Evolutionary conservation across 1,140 invertebrate species (phyloP).

Genomic region (Pseudomyrmex pallidus): DNA sequence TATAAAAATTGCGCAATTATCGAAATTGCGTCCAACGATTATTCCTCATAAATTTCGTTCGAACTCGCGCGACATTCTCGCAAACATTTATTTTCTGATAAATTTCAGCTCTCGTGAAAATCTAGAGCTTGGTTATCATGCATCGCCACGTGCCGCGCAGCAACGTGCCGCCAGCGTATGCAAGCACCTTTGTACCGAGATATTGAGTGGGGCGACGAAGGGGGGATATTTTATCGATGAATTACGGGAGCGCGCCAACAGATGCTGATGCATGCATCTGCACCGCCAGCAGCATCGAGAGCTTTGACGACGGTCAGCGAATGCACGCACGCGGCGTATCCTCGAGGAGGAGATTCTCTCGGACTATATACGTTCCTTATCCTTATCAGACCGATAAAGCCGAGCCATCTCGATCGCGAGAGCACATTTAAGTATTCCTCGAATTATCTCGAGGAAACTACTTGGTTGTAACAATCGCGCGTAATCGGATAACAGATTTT

Average conservation of each 20-base stretch:
- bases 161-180: conserved; percentile 19
- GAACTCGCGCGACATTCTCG: not conserved
- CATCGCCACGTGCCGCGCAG: conserved; percentile 25
- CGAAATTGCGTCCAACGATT: not conserved
- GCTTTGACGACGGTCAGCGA: conserved; percentile 32
- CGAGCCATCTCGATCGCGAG: not conserved
- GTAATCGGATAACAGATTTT: too few species aligned
- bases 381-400: conserved; percentile 47
- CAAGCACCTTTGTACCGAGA: conserved; percentile 23
- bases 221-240: conserved; percentile 43
- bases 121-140: conserved; percentile 9
- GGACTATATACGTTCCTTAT: conserved; percentile 30
- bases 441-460: too few species aligned
- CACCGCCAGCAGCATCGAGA: conserved; percentile 31
- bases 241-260: conserved; percentile 13
- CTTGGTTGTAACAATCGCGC: too few species aligned
- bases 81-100: not conserved
- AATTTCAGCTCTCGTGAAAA: not conserved
- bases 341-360: not conserved
- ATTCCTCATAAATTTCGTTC: not conserved
- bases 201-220: not conserved
- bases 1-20: not conserved
- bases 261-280: conserved; percentile 55
- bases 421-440: not conserved
- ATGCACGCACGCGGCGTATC: conserved; percentile 30